phyloP scores from a whole-genome alignment of 2,888 invertebrate species.

The Automeris io region DNA sequence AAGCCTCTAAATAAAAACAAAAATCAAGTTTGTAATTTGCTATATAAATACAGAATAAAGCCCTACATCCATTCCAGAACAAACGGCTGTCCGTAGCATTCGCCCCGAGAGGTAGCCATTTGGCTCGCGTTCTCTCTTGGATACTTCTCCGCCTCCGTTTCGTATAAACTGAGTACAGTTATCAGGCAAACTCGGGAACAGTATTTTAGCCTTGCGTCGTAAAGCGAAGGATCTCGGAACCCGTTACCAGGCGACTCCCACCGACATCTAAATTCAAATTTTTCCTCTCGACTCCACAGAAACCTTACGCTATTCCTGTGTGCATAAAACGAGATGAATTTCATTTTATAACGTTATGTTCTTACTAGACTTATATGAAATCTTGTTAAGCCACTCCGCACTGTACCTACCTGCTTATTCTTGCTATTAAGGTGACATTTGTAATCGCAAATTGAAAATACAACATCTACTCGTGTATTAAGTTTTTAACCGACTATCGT shows the following conservation, averaged over 20 bases:
- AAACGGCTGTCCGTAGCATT: conserved; percentile 63
- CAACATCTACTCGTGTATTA: too few relatives aligned
- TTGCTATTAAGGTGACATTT: too few relatives aligned
- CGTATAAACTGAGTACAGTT: conserved; percentile 65
- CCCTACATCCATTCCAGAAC: conserved; percentile 45
- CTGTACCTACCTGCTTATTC: too few relatives aligned
- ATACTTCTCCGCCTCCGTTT: conserved; percentile 59
- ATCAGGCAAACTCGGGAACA: conserved; percentile 58
- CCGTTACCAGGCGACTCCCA: conserved; percentile 50
- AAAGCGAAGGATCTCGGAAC: conserved; percentile 56
- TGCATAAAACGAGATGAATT: conserved; percentile 61
- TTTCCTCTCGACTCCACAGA: conserved; percentile 44
- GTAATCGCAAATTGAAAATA: too few relatives aligned
- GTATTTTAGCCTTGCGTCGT: conserved; percentile 66
- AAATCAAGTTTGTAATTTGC: conserved; percentile 10
- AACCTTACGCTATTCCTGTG: conserved; percentile 50
- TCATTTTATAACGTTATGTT: conserved; percentile 51
- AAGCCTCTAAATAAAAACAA: conserved; percentile 4
- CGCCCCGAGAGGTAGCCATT: conserved; percentile 65
- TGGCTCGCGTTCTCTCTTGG: conserved; percentile 52
- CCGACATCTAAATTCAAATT: conserved; percentile 72
- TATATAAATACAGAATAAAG: conserved; percentile 36
- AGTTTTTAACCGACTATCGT: too few relatives aligned
- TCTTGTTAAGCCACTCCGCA: not conserved
- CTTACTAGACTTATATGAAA: conserved; percentile 37